Evolutionary conservation across 2,888 invertebrate species (phyloP).

Genomic region (Drosophila bunnanda): DNA sequence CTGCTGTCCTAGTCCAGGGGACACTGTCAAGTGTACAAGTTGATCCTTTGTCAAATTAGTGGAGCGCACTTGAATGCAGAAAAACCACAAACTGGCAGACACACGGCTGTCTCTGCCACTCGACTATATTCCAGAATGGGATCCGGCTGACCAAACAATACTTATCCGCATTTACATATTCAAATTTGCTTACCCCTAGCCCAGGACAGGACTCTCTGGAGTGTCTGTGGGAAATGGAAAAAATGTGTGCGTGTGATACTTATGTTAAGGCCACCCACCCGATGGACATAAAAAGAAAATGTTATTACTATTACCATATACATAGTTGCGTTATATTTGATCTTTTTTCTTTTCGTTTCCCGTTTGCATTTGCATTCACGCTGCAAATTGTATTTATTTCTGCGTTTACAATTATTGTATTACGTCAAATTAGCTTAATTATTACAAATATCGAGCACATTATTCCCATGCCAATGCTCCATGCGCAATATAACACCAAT

Average conservation of each 20-base stretch:
- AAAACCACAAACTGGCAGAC: constrained; percentile 59
- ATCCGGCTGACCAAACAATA: constrained; percentile 31
- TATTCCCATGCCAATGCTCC: neutral
- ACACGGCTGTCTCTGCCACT: constrained; percentile 7
- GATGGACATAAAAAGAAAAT: constrained; percentile 6
- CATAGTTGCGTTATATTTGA: constrained; percentile 65
- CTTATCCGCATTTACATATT: constrained; percentile 31
- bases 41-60: constrained; percentile 82
- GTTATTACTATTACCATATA: constrained; percentile 49
- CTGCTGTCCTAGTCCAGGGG: constrained; percentile 42
- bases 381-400: constrained; percentile 43
- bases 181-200: constrained; percentile 30
- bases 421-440: constrained; percentile 79
- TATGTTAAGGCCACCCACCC: constrained; percentile 9
- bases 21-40: constrained; percentile 76
- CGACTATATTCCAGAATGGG: neutral
- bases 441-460: constrained; percentile 56
- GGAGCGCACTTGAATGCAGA: constrained; percentile 69
- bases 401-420: constrained; percentile 78
- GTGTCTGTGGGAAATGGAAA: constrained; percentile 6
- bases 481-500: constrained; percentile 13
- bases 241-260: constrained; percentile 3
- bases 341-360: constrained; percentile 26
- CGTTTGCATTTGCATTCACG: constrained; percentile 20
- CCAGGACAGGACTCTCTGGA: neutral